Conservation (phyloP, 2,113 vertebrate genomes). For the Oryzias javanicus region DNA sequence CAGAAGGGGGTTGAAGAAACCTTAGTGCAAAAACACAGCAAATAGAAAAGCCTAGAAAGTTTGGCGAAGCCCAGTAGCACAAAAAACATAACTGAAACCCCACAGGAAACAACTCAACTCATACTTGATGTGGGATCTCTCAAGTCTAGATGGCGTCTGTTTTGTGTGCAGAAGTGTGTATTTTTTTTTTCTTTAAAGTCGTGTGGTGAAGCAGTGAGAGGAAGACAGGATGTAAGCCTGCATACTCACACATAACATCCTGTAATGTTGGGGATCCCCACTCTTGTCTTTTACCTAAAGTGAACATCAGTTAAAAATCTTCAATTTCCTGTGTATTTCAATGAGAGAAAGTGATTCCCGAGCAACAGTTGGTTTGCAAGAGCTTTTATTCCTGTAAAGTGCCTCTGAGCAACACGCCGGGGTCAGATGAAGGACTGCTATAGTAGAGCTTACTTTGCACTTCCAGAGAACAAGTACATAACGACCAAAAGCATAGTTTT, state of each 20-base stretch:
- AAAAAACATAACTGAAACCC: conserved; percentile 60
- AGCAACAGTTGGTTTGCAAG: neutral
- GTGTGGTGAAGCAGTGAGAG: conserved; percentile 48
- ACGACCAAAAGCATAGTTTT: neutral
- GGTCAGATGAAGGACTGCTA: neutral
- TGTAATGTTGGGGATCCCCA: conserved; percentile 63
- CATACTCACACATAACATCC: conserved; percentile 37
- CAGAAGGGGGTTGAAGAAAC: conserved; percentile 14
- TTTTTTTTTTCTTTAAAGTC: conserved; percentile 24
- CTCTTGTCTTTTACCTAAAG: conserved; percentile 16
- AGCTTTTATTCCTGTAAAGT: conserved; percentile 11
- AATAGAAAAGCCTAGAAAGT: conserved; percentile 51
- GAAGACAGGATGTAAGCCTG: conserved; percentile 67
- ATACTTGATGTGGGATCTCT: conserved; percentile 38
- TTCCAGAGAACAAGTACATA: neutral
- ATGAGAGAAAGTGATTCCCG: conserved; percentile 4
- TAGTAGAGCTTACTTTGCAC: neutral
- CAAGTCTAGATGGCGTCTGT: neutral
- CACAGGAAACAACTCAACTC: conserved; percentile 37
- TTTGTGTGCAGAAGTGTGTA: neutral
- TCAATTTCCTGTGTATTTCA: conserved; percentile 35
- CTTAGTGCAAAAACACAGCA: conserved; percentile 6
- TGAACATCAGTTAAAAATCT: neutral
- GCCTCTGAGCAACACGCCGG: neutral
- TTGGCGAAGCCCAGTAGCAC: conserved; percentile 41